A percentile compares a stretch with the other conserved stretches of the same genome.
Evolutionary conservation across 2,113 vertebrate genomes (phyloP).

Genomic region (Ornithorhynchus anatinus): DNA sequence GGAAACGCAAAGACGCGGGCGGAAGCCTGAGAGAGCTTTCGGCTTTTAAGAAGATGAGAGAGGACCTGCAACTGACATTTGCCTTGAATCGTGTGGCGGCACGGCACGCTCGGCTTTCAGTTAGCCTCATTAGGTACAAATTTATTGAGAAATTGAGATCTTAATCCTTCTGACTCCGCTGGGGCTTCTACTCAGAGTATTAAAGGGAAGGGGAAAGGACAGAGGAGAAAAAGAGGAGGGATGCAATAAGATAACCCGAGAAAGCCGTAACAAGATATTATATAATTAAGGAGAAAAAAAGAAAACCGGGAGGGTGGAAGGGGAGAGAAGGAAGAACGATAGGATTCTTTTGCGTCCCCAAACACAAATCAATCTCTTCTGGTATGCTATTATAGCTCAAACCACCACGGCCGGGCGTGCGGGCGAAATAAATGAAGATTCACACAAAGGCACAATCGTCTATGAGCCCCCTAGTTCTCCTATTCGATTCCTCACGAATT

Average conservation of each 20-base stretch:
- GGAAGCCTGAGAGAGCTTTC: not conserved
- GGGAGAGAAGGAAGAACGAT: not conserved
- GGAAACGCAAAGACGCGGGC: no score
- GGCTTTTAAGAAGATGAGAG: not conserved
- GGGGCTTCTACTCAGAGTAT: not conserved
- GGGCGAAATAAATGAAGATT: not conserved
- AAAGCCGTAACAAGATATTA: not conserved
- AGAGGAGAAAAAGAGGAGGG: not conserved
- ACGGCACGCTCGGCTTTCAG: conserved; percentile 4
- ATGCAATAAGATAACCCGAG: not conserved
- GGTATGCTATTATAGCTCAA: not conserved
- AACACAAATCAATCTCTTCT: not conserved
- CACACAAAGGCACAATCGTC: not conserved
- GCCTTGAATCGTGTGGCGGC: not conserved
- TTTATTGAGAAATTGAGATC: conserved; percentile 23
- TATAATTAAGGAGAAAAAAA: conserved; percentile 7
- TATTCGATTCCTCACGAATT: not conserved
- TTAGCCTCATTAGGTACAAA: not conserved
- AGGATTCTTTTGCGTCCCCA: not conserved
- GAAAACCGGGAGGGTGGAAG: not conserved
- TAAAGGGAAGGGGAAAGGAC: not conserved
- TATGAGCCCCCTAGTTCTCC: not conserved
- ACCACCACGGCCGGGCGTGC: not conserved
- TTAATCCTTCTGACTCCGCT: not conserved
- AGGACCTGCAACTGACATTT: not conserved